A percentile compares a stretch with the other conserved stretches of the same genome.
These are phyloP conservation scores for Macrotrachela quadricornifera DNA, from an alignment of 1,140 invertebrate genomes.

Conservation along the genomic window DNA sequence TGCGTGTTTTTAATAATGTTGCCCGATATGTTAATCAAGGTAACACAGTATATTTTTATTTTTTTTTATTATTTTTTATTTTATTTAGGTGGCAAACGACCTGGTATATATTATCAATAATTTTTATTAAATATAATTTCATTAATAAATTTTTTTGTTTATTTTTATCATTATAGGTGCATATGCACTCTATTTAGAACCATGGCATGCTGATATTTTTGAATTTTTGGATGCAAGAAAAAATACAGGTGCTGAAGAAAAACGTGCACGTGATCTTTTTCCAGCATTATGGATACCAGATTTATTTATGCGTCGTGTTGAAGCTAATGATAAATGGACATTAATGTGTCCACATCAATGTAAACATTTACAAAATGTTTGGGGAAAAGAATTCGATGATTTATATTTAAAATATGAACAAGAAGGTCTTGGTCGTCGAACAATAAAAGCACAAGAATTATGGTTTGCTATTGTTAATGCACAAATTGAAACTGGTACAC, in stretches of 20 bases:
- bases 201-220: constrained; percentile 94
- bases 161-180: too few relatives aligned
- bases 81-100: background rate
- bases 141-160: too few relatives aligned
- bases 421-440: constrained; percentile 48
- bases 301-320: constrained; percentile 88
- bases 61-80: background rate
- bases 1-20: constrained; percentile 83
- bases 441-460: constrained; percentile 61
- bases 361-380: constrained; percentile 67
- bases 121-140: background rate
- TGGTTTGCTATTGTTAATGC: constrained; percentile 85
- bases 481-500: constrained; percentile 92
- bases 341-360: constrained; percentile 88
- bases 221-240: constrained; percentile 81
- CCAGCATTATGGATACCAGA: constrained; percentile 96
- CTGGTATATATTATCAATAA: constrained; percentile 24
- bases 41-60: constrained; percentile 54
- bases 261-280: constrained; percentile 80
- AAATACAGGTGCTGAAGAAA: constrained; percentile 74
- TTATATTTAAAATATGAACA: constrained; percentile 69
- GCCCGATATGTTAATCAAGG: constrained; percentile 93
- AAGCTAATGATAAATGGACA: constrained; percentile 64
- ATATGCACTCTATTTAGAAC: constrained; percentile 94
- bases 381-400: constrained; percentile 78